phyloP scores from a whole-genome alignment of 2,888 invertebrate genomes.

The Tachina fera region DNA sequence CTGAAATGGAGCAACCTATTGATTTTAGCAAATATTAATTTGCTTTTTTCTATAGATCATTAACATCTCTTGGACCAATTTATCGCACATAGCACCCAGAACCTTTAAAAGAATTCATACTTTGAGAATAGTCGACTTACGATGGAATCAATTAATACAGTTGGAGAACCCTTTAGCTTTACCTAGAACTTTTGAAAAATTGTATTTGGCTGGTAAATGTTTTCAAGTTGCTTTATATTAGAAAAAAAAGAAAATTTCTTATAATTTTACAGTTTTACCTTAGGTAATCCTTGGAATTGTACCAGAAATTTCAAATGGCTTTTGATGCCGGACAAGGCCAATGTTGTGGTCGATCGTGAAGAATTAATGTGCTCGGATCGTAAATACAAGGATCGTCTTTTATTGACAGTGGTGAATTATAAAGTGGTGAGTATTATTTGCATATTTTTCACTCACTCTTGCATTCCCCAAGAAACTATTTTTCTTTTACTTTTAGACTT shows the following conservation, averaged over 20 bases:
- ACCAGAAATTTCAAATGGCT: conserved; percentile 82
- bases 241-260: conserved; percentile 57
- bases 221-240: neutral
- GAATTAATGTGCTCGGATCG: conserved; percentile 79
- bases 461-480: too few species aligned
- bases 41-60: conserved; percentile 75
- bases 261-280: conserved; percentile 64
- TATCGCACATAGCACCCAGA: conserved; percentile 78
- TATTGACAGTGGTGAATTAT: conserved; percentile 81
- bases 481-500: conserved; percentile 71
- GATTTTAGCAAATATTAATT: neutral
- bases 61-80: conserved; percentile 82
- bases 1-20: too few species aligned
- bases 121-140: conserved; percentile 79
- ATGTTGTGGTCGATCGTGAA: conserved; percentile 79
- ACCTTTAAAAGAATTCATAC: conserved; percentile 79
- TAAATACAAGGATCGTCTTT: conserved; percentile 80
- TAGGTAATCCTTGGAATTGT: conserved; percentile 82
- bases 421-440: conserved; percentile 77
- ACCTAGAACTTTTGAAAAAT: conserved; percentile 77
- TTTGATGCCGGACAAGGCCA: conserved; percentile 77
- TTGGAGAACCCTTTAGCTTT: conserved; percentile 79
- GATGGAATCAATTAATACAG: conserved; percentile 81
- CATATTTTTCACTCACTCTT: neutral
- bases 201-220: conserved; percentile 79